A percentile compares a stretch with the other conserved stretches of the same genome.
Evolutionary conservation across 2,113 vertebrate species (phyloP).

Genomic region (Empidonax alnorum): DNA sequence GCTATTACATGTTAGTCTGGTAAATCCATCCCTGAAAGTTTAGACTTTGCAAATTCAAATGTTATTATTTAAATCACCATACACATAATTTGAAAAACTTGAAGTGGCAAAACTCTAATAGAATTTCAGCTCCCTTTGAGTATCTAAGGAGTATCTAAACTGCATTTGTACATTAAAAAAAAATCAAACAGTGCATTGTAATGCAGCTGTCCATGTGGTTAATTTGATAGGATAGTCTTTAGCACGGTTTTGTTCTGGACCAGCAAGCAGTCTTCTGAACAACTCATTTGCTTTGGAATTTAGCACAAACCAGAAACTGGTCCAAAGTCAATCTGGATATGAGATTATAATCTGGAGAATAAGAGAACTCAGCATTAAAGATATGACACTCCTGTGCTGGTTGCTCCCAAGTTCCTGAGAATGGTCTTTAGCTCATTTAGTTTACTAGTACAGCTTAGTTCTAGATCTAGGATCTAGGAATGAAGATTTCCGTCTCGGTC

Average conservation of each 20-base stretch:
- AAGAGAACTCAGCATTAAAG: background rate
- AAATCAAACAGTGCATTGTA: background rate
- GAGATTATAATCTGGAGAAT: background rate
- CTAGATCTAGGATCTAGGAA: background rate
- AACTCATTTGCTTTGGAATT: background rate
- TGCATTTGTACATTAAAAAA: background rate
- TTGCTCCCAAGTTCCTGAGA: background rate
- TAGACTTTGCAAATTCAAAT: background rate
- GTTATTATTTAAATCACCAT: background rate
- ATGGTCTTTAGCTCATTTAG: background rate
- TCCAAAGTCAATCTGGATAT: background rate
- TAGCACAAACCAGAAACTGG: background rate
- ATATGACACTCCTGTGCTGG: background rate
- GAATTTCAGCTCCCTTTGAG: background rate
- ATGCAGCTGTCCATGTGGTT: background rate
- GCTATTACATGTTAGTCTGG: background rate
- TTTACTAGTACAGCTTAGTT: background rate
- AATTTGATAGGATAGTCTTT: background rate
- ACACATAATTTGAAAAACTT: background rate
- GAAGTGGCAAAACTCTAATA: background rate
- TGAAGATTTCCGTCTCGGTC: background rate
- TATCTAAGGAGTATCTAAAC: background rate
- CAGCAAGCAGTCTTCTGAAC: background rate
- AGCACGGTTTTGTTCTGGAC: background rate
- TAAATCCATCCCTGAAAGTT: background rate